Evolutionary conservation across 2,797 vertebrate genomes (phyloP), one percentile per base, ranked within the genome.

Genomic region (Enteromius fasciolatus): DNA sequence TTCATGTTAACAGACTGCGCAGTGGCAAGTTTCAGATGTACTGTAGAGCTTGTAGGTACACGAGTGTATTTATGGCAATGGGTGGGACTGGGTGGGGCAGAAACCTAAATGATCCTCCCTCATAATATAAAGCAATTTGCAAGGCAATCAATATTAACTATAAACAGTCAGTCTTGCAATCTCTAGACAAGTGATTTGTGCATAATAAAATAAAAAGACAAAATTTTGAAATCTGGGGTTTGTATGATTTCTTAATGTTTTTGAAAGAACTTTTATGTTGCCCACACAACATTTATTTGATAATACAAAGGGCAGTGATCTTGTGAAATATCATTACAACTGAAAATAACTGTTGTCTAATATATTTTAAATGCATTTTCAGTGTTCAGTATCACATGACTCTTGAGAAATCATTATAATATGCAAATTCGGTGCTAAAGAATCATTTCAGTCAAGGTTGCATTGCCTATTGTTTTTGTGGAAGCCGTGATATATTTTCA

Each of bases 1-100:
- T 69, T 83, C 80, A 86, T 86, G 59, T 61, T 70, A 64, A 36
- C 36, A 57, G 61, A 59, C 6, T 18, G 8, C 25, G 66, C 63
- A 72, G 54, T 33, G 66, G 31, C 41, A 23, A 54, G 57, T 8
- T 82, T 23, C 11, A 12, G 23, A 18, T 79, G 39, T 72, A 59
- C 33, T 74, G 31, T 12, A 18, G n/a, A 52, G 54, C 25, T 18
- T 39, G 20, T 31, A 23, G 39, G 33, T 54, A 23, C 9, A 41
- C 28, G 3, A 18, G 18, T 68, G 50, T 61, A 50, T 77, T 46
- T 69, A 77, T 61, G n/a, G 50, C 64, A 70, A 44, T 61, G 52
- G 66, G 36, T 41, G 20, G 33, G 46, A 41, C 70, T 28, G 61
- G 80, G 72, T 57, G 52, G 73, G 74, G 64, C 39, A 59, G 8